Evolutionary conservation across 1,140 invertebrate species (phyloP).

Genomic region (Lepidostoma basale): DNA sequence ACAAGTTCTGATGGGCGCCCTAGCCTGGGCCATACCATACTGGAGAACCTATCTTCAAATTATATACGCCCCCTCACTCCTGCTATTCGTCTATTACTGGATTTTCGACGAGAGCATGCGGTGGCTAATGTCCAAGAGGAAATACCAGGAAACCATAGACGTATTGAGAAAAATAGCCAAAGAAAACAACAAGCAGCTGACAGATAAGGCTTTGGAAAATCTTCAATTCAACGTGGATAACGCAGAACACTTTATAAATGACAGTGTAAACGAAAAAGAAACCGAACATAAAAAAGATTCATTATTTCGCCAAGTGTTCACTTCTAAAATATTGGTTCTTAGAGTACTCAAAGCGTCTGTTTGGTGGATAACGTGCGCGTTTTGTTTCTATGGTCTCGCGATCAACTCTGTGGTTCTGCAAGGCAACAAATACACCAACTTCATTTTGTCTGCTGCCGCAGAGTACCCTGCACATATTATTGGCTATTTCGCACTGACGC

Average conservation of each 20-base stretch:
- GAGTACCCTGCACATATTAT: constrained; percentile 75
- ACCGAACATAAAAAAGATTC: constrained; percentile 42
- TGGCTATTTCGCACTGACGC: constrained; percentile 67
- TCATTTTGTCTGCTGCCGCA: constrained; percentile 70
- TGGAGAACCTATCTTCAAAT: constrained; percentile 66
- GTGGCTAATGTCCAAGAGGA: constrained; percentile 71
- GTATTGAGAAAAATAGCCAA: constrained; percentile 68
- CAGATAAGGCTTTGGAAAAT: constrained; percentile 62
- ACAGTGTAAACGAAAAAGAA: constrained; percentile 41
- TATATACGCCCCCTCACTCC: constrained; percentile 62
- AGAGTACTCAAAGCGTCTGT: constrained; percentile 65
- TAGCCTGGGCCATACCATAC: constrained; percentile 64
- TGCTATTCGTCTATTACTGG: constrained; percentile 56
- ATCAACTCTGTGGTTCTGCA: constrained; percentile 77
- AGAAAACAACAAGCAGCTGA: constrained; percentile 67
- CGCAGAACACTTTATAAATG: not conserved
- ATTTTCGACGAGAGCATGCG: constrained; percentile 60
- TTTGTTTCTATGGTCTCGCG: constrained; percentile 83
- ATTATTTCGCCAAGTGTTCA: constrained; percentile 57
- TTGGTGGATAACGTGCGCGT: constrained; percentile 75
- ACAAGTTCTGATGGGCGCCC: constrained; percentile 60
- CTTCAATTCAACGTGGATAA: constrained; percentile 46
- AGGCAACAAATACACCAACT: constrained; percentile 74
- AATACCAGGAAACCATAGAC: constrained; percentile 66
- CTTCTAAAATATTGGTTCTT: constrained; percentile 60